Evolutionary conservation across 30 jellyfish, hydroid and myxozoan species (phyloP).

Genomic region (Aurelia coerulea): DNA sequence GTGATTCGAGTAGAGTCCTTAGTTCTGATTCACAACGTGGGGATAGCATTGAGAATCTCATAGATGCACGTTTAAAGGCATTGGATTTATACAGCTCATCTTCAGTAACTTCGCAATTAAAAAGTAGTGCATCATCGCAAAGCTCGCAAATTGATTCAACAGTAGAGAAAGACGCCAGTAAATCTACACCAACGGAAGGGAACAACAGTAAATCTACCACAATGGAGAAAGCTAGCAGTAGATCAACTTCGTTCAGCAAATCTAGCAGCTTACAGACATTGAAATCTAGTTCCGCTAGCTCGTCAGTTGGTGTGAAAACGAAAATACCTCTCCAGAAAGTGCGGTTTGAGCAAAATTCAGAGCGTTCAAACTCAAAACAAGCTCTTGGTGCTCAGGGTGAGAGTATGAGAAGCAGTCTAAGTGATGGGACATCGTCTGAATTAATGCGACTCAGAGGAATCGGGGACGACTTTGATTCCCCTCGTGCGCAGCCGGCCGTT

Average conservation of each 20-base stretch:
- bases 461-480: conserved; percentile 17
- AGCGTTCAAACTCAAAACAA: neutral
- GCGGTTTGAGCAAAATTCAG: neutral
- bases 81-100: too few species aligned
- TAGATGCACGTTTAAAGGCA: conserved; percentile 21
- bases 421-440: conserved; percentile 48
- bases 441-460: conserved; percentile 10
- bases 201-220: too few species aligned
- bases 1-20: too few species aligned
- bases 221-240: too few species aligned
- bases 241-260: neutral
- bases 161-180: too few species aligned
- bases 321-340: neutral
- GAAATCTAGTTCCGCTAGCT: neutral
- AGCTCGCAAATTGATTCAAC: neutral
- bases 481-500: neutral
- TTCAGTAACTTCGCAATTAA: too few species aligned
- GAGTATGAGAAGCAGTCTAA: conserved; percentile 1
- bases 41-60: conserved; percentile 44
- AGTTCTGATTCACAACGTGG: neutral
- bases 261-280: neutral
- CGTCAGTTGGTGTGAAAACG: neutral
- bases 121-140: neutral
- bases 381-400: neutral
- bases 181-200: too few species aligned